Evolutionary conservation across 2,888 invertebrate species (phyloP), one percentile per base, ranked within the genome.

Genomic region (Philereme vetulata): DNA sequence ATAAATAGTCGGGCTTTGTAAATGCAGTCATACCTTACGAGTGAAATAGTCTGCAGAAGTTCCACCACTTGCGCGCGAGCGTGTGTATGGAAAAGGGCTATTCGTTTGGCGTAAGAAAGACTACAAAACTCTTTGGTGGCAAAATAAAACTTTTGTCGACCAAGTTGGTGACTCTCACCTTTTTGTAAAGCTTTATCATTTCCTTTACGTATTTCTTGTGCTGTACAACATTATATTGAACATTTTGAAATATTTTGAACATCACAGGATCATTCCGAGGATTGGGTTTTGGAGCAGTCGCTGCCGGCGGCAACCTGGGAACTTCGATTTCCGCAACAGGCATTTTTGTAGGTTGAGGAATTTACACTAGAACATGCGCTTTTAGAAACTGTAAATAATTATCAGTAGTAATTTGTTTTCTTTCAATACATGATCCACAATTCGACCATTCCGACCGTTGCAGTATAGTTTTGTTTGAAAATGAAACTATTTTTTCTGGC

Each of bases 141-240:
- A 21, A 21, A 21, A 21, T 38, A 38, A 38, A 38, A 42, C 10
- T 5, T 42, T 1, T 42, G 42, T 42, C 6, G n/a, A 7, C 0
- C 7, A 46, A 4, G 10, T 8, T 9, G 1, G 3, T 33, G 5
- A 32, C 33, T 33, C 78, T 81, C 86, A 95, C 96, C 88, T 93
- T 93, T 66, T 93, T 90, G 74, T 94, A 95, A 6, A 94, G 77
- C 76, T 94, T 94, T 44, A 88, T 91, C 82, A 95, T 85, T 76
- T 94, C 94, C 66, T 94, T 94, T 0, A 93, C 85, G 68, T 94
- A 94, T 75, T 93, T 94, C 65, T 94, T 94, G 77, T 96, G 95
- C 67, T 93, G 93, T 4, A 95, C 94, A 66, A 94, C 93, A 68
- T 93, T 94, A 61, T 89, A 93, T 76, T 96, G 95, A 10, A 94